These are phyloP conservation scores for Coregonus clupeaformis DNA, from an alignment of 2,113 vertebrate species.

Conservation along the genomic window DNA sequence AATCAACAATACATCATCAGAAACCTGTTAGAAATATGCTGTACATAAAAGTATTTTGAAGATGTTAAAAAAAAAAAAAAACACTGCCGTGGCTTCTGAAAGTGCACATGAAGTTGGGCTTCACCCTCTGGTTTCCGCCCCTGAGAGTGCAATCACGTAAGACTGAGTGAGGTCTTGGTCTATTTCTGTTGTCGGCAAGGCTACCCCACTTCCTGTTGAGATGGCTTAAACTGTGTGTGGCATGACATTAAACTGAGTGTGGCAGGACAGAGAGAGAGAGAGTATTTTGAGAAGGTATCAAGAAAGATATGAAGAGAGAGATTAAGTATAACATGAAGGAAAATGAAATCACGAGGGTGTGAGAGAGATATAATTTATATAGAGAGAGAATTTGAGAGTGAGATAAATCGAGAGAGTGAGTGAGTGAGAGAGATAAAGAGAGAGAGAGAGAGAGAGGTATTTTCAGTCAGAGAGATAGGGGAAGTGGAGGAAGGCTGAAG, in stretches of 20 bases:
- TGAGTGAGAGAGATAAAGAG: neutral
- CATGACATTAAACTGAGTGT: constrained; percentile 34
- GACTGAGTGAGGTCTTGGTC: neutral
- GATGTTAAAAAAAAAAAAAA: too few species aligned
- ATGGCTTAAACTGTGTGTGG: constrained; percentile 12
- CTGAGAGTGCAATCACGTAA: constrained; percentile 40
- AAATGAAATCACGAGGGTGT: too few species aligned
- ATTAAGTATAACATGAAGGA: neutral
- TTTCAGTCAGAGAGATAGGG: neutral
- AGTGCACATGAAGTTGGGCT: neutral
- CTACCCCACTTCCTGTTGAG: constrained; percentile 36
- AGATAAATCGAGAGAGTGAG: too few species aligned
- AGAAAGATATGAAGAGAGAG: too few species aligned
- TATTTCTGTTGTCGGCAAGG: constrained; percentile 29
- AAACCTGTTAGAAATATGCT: neutral
- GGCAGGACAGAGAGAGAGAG: neutral
- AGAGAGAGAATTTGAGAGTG: too few species aligned
- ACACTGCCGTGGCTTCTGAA: neutral
- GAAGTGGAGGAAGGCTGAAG: neutral
- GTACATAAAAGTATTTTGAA: neutral
- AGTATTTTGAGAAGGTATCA: too few species aligned
- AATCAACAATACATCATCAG: neutral
- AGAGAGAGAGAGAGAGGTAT: neutral
- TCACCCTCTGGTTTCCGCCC: neutral
- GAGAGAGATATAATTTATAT: too few species aligned